phyloP scores from a whole-genome alignment of 2,113 vertebrate species.

The Trinectes maculatus region DNA sequence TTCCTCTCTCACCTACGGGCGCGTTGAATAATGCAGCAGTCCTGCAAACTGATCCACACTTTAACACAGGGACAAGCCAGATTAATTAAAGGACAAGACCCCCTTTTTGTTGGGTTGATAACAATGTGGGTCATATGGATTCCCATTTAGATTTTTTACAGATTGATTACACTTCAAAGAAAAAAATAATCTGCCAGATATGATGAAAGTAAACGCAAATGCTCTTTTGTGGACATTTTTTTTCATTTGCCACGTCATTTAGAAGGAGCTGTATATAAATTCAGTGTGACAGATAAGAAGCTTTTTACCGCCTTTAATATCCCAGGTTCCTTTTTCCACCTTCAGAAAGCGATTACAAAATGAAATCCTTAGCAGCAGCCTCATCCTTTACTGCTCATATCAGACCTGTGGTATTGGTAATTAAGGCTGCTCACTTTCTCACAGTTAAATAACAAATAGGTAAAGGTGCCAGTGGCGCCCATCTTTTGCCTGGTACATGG shows the following conservation, averaged over 20 bases:
- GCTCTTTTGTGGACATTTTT: constrained; percentile 23
- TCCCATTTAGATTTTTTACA: constrained; percentile 3
- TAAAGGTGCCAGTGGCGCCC: background rate
- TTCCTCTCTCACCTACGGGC: constrained; percentile 63
- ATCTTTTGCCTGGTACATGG: background rate
- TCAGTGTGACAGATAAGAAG: constrained; percentile 31
- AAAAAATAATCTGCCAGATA: constrained; percentile 25
- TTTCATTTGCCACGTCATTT: constrained; percentile 17
- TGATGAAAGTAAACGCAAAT: background rate
- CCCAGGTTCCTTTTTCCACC: constrained; percentile 45
- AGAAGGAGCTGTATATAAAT: constrained; percentile 25
- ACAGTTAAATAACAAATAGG: background rate
- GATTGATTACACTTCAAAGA: constrained; percentile 31
- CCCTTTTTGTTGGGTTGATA: constrained; percentile 40
- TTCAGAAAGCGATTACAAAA: constrained; percentile 54
- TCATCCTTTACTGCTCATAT: constrained; percentile 46
- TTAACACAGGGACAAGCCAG: constrained; percentile 71
- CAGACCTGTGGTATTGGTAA: constrained; percentile 35
- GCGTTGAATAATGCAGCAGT: constrained; percentile 80
- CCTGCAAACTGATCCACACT: constrained; percentile 76
- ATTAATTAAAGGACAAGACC: constrained; percentile 81
- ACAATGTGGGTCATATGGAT: constrained; percentile 20
- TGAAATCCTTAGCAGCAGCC: constrained; percentile 22
- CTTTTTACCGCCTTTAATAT: constrained; percentile 42
- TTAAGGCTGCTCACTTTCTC: background rate